Conservation (phyloP, 2,797 vertebrate genomes). For the Sparus aurata region DNA sequence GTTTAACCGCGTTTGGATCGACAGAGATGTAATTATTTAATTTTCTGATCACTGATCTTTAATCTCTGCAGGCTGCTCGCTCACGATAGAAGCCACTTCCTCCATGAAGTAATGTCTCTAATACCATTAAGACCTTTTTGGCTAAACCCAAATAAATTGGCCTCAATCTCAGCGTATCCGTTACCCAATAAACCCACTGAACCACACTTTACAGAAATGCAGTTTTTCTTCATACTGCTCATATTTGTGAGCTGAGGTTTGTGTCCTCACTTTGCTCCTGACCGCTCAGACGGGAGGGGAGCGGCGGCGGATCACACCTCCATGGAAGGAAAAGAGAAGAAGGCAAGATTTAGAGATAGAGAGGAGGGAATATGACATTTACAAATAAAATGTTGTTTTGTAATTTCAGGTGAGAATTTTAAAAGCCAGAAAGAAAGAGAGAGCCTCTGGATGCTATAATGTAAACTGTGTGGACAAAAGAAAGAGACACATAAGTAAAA, state of each 20-base stretch:
- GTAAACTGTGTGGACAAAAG: neutral
- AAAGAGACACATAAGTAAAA: neutral
- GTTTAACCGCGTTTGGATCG: constrained; percentile 23
- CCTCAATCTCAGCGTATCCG: constrained; percentile 65
- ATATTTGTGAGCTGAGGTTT: constrained; percentile 71
- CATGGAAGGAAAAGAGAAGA: constrained; percentile 18
- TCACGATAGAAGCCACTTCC: constrained; percentile 67
- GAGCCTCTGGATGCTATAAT: neutral
- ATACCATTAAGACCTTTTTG: constrained; percentile 72
- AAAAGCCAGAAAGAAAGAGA: constrained; percentile 13
- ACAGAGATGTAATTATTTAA: constrained; percentile 53
- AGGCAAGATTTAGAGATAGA: constrained; percentile 3
- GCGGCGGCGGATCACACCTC: constrained; percentile 63
- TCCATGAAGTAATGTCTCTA: constrained; percentile 79
- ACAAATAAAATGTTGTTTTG: neutral
- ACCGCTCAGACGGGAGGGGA: constrained; percentile 50
- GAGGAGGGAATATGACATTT: neutral
- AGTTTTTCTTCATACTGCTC: constrained; percentile 61
- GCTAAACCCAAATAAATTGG: constrained; percentile 58
- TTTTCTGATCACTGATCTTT: constrained; percentile 68
- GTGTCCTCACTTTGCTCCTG: constrained; percentile 75
- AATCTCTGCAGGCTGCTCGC: constrained; percentile 49
- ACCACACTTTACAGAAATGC: constrained; percentile 69
- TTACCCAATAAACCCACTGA: constrained; percentile 76
- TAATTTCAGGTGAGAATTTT: neutral